Evolutionary conservation across 1,140 invertebrate genomes (phyloP), one percentile per base, ranked within the genome.

Genomic region (Laupala kohalensis): DNA sequence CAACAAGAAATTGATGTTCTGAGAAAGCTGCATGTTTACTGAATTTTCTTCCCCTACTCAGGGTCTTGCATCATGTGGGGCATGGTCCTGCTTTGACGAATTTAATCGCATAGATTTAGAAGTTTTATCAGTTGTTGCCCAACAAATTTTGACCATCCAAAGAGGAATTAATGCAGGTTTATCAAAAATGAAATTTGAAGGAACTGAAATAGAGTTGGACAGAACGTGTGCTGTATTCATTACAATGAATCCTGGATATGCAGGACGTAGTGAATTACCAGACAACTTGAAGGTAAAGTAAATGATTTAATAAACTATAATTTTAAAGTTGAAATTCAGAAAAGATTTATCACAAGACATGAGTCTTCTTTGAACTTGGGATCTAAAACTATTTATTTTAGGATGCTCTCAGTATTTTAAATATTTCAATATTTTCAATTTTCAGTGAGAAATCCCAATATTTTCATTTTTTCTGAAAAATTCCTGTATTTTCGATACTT

Each of bases 1-100:
- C n/a, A n/a, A n/a, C n/a, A n/a, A n/a, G n/a, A n/a, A n/a, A n/a
- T n/a, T n/a, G n/a, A n/a, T n/a, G n/a, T n/a, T n/a, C n/a, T n/a
- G n/a, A n/a, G n/a, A n/a, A n/a, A n/a, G n/a, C n/a, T n/a, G n/a
- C n/a, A n/a, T n/a, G n/a, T n/a, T n/a, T n/a, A n/a, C n/a, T n/a
- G n/a, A n/a, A n/a, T 23, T 63, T n/a, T 70, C 5, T 64, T 23
- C 63, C 19, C 72, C 75, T 74, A 74, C 75, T 3, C 69, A 89
- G 90, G 96, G 96, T 72, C 81, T 98, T 63, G 94, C 95, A 4
- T 94, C 95, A 0, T 95, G 93, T 77, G 96, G 96, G 9, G 95
- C 96, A 1, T 98, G 95, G 95, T 93, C 94, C 0, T 98, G 96
- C 80, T 97, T 99, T 78, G 96, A 98, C 78, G 96, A 98, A 81